Percentiles rank a stretch among this genome's conserved stretches.
Conservation (phyloP, 1,140 invertebrate species). For the Eupristina koningsbergeri region DNA sequence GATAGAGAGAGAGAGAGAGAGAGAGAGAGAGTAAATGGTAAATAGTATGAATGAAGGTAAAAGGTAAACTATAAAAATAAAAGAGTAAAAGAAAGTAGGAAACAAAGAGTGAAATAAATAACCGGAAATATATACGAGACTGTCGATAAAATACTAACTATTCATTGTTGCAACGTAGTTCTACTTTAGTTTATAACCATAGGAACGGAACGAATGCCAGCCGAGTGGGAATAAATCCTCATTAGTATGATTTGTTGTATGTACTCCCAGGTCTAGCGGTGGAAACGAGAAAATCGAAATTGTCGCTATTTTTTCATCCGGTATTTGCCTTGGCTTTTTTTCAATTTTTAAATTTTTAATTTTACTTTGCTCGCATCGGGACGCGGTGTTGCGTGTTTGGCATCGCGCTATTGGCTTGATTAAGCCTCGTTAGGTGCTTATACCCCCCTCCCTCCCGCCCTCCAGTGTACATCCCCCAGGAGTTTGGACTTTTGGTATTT, state of each 20-base stretch:
- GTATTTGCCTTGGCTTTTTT: not conserved
- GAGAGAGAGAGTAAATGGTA: too few species aligned
- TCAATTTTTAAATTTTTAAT: not conserved
- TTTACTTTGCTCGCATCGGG: not conserved
- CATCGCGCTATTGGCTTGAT: not conserved
- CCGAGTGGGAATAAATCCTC: constrained; percentile 17
- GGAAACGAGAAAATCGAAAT: too few species aligned
- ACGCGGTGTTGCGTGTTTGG: not conserved
- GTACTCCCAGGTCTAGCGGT: not conserved
- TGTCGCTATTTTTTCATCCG: not conserved
- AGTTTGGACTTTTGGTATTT: constrained; percentile 18
- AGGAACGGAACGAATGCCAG: not conserved
- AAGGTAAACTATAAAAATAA: not conserved
- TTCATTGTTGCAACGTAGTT: not conserved
- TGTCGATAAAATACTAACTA: not conserved
- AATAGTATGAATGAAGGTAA: too few species aligned
- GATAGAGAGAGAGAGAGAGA: too few species aligned
- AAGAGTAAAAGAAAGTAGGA: not conserved
- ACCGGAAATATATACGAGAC: not conserved
- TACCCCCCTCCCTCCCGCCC: not conserved
- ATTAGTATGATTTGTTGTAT: not conserved
- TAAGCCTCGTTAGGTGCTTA: constrained; percentile 30
- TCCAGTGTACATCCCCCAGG: too few species aligned
- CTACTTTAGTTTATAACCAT: not conserved
- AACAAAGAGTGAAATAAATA: not conserved